Conservation (phyloP, 1,140 invertebrate species). For the Helicoverpa armigera region DNA sequence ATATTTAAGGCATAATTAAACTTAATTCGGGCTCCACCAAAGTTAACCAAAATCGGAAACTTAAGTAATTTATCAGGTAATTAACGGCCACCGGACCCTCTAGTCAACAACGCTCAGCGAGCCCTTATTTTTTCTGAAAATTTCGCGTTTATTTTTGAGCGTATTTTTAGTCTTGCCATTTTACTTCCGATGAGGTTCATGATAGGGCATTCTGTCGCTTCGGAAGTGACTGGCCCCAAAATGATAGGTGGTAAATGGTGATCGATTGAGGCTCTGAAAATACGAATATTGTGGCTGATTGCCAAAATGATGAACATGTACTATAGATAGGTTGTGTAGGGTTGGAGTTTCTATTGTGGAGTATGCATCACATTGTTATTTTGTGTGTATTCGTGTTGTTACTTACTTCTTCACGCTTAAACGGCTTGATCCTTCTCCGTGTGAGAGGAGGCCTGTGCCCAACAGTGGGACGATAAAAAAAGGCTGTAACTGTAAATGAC, state of each 20-base stretch:
- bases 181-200: slow-evolving; percentile 41
- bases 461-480: too few species aligned
- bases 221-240: slow-evolving; percentile 36
- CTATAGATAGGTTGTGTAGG: neutral
- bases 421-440: too few species aligned
- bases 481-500: too few species aligned
- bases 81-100: slow-evolving; percentile 10
- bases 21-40: neutral
- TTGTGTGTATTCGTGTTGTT: too few species aligned
- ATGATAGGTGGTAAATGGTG: slow-evolving; percentile 23
- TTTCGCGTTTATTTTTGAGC: neutral
- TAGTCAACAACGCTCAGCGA: neutral
- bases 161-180: slow-evolving; percentile 32
- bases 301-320: slow-evolving; percentile 16
- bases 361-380: too few species aligned
- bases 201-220: slow-evolving; percentile 24
- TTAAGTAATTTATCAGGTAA: slow-evolving; percentile 32
- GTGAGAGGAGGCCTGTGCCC: too few species aligned
- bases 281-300: neutral
- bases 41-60: slow-evolving; percentile 3
- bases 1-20: neutral
- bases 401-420: too few species aligned
- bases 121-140: slow-evolving; percentile 34
- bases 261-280: slow-evolving; percentile 26
- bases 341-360: too few species aligned